Conservation (phyloP, 2,888 invertebrate genomes). For the Aphodius sticticus region DNA sequence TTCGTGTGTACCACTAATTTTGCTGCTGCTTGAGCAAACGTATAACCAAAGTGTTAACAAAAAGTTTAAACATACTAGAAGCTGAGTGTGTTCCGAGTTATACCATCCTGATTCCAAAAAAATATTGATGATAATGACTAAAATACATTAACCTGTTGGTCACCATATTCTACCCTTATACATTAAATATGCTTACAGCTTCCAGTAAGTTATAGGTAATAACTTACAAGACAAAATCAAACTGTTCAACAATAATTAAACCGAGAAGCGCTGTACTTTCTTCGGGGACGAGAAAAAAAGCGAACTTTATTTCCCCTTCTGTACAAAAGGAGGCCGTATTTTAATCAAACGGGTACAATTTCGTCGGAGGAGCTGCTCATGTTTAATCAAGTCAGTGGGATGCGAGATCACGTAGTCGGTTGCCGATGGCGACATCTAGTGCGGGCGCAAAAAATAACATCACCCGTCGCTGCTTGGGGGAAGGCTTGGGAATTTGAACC, state of each 20-base stretch:
- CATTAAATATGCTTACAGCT: too few species aligned
- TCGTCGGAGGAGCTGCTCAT: not conserved
- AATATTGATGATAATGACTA: too few species aligned
- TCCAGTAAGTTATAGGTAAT: too few species aligned
- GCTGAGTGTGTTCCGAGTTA: too few species aligned
- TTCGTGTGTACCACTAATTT: too few species aligned
- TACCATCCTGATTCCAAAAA: too few species aligned
- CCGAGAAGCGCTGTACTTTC: not conserved
- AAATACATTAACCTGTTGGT: too few species aligned
- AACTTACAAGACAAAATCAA: too few species aligned
- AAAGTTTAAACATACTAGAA: too few species aligned
- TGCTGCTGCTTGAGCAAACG: too few species aligned
- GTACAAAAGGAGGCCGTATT: not conserved
- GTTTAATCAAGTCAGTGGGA: not conserved
- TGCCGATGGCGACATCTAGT: constrained; percentile 4
- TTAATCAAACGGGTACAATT: not conserved
- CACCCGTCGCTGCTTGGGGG: not conserved
- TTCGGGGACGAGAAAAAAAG: not conserved
- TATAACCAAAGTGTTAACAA: too few species aligned
- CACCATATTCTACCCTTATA: too few species aligned
- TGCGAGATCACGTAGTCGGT: not conserved
- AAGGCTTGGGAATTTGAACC: not conserved
- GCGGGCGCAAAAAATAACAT: not conserved
- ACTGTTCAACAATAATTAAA: not conserved
- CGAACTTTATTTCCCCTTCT: not conserved